These are phyloP conservation scores for Protonibea diacanthus DNA, from an alignment of 2,797 vertebrate species.

Conservation along the genomic window DNA sequence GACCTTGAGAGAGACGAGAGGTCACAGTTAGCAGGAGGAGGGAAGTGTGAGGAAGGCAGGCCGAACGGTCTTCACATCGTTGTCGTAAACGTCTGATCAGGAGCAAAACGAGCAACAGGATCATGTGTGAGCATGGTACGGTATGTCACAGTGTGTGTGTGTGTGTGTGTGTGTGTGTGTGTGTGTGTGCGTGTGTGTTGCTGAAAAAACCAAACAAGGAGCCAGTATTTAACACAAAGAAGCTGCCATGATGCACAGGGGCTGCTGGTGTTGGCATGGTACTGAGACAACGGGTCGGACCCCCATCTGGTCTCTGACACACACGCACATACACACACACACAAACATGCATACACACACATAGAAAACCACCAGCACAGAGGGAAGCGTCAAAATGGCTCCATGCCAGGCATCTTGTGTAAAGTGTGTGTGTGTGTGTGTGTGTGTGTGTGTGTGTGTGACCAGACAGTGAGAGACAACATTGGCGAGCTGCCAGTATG, in stretches of 20 bases:
- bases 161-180: conserved; percentile 26
- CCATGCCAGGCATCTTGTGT: conserved; percentile 64
- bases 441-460: conserved; percentile 58
- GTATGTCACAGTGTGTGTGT: conserved; percentile 19
- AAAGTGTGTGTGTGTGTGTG: conserved; percentile 48
- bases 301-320: conserved; percentile 75
- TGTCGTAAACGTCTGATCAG: conserved; percentile 17
- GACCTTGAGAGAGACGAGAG: conserved; percentile 24
- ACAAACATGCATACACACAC: conserved; percentile 25
- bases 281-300: conserved; percentile 68
- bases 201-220: conserved; percentile 50
- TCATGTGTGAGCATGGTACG: conserved; percentile 14
- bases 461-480: conserved; percentile 71
- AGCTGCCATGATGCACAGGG: conserved; percentile 63
- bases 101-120: conserved; percentile 25
- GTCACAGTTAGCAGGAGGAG: neutral
- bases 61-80: neutral
- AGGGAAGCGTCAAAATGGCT: conserved; percentile 65
- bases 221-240: conserved; percentile 65
- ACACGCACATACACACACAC: conserved; percentile 33
- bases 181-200: conserved; percentile 29
- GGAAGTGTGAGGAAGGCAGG: conserved; percentile 5
- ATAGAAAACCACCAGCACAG: conserved; percentile 42
- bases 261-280: conserved; percentile 68
- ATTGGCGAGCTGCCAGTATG: conserved; percentile 67